Conservation (phyloP, 2,113 vertebrate genomes). For the Poeciliopsis retropinna region DNA sequence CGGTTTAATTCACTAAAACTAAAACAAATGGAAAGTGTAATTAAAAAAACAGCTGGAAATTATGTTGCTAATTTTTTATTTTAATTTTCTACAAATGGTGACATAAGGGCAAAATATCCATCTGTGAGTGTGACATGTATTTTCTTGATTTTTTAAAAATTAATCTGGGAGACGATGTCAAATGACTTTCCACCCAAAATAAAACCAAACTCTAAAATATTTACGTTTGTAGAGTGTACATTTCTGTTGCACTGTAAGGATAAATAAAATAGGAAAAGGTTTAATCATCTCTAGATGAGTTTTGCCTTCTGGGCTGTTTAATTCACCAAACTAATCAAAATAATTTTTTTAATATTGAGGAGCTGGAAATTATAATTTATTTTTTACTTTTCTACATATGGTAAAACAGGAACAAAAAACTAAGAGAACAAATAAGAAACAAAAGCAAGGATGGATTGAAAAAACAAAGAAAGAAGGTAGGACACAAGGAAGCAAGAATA, state of each 20-base stretch:
- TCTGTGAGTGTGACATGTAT: not conserved
- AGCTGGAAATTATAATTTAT: too few relatives aligned
- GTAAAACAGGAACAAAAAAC: not conserved
- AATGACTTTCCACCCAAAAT: not conserved
- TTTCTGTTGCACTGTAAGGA: not conserved
- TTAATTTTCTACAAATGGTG: not conserved
- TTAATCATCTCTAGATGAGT: not conserved
- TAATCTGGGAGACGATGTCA: not conserved
- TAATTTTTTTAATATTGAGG: too few relatives aligned
- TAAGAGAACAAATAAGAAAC: not conserved
- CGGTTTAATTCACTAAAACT: too few relatives aligned
- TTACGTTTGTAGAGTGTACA: constrained; percentile 19
- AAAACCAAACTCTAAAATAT: constrained; percentile 1
- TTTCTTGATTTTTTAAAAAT: not conserved
- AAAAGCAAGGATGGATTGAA: not conserved
- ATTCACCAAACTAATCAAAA: too few relatives aligned
- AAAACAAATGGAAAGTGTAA: not conserved
- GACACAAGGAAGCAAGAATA: too few relatives aligned
- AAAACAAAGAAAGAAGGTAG: not conserved
- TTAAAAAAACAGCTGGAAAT: not conserved
- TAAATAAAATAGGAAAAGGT: not conserved
- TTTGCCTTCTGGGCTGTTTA: constrained; percentile 10
- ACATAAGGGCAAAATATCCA: not conserved
- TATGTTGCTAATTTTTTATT: not conserved
- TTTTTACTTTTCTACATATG: too few relatives aligned